A percentile compares a stretch with the other conserved stretches of the same genome.
Conservation (phyloP, 2,113 vertebrate genomes). For the Apaloderma vittatum region DNA sequence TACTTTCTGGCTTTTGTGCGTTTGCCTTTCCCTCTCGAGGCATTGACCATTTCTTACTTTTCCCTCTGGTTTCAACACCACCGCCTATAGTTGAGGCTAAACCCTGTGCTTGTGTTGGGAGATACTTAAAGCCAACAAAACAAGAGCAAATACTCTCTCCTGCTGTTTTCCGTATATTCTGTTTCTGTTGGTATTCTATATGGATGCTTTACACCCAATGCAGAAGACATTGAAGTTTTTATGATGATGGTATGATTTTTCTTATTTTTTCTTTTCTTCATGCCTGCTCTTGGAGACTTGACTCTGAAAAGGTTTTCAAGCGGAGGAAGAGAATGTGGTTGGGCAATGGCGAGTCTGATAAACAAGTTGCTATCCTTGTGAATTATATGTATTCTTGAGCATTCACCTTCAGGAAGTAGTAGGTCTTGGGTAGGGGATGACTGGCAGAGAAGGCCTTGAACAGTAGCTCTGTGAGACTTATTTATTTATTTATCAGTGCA, state of each 20-base stretch:
- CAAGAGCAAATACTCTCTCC: not conserved
- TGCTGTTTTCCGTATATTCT: fast-evolving
- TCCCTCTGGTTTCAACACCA: not conserved
- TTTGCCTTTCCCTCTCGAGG: not conserved
- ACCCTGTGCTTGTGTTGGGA: not conserved
- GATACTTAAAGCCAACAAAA: not conserved
- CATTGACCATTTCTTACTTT: not conserved
- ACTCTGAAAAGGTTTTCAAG: not conserved
- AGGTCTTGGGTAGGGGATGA: not conserved
- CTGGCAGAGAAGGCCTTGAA: not conserved
- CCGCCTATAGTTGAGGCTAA: not conserved
- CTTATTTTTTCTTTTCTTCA: fast-evolving
- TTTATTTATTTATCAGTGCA: not conserved
- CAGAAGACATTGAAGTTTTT: fast-evolving
- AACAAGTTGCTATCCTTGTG: not conserved
- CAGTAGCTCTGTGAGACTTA: not conserved
- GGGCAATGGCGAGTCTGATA: not conserved
- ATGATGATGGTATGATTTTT: not conserved
- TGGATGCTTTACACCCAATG: fast-evolving
- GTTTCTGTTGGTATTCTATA: not conserved
- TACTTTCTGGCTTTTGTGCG: not conserved
- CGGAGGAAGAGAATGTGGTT: not conserved
- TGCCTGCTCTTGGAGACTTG: not conserved
- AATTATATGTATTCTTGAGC: not conserved
- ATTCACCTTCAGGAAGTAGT: not conserved